These are phyloP conservation scores for Remorina albescens DNA, from an alignment of 2,797 vertebrate genomes.

Conservation along the genomic window DNA sequence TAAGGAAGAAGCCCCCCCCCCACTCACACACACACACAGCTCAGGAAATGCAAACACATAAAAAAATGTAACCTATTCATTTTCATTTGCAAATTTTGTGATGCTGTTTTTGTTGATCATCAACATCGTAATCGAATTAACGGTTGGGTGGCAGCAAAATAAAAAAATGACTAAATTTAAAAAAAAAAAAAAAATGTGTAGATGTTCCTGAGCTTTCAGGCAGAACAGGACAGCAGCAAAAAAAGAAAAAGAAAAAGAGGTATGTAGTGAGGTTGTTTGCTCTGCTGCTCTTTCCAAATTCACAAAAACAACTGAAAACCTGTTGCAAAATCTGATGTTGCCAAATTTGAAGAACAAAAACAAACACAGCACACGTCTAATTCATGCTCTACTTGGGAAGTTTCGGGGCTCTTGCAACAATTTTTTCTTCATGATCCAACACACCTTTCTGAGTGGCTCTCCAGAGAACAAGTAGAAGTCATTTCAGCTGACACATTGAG, in stretches of 20 bases:
- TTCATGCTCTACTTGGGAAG: neutral
- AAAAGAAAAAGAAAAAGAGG: neutral
- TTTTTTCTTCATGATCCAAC: neutral
- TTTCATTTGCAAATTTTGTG: too few species aligned
- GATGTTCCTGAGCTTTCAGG: neutral
- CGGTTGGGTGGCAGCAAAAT: too few species aligned
- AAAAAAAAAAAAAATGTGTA: neutral
- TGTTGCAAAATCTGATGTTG: neutral
- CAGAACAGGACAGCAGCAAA: constrained; percentile 1
- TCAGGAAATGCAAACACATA: neutral
- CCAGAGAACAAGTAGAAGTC: neutral
- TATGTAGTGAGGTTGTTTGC: neutral
- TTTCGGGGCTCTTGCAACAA: neutral
- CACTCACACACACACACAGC: too few species aligned
- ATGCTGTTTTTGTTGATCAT: neutral
- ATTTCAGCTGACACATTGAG: neutral
- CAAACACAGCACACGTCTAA: neutral
- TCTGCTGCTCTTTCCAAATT: constrained; percentile 10
- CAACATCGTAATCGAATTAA: neutral
- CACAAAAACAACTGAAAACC: neutral
- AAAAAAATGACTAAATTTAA: neutral
- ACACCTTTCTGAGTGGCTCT: too few species aligned
- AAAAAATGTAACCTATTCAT: too few species aligned
- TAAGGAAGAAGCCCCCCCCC: too few species aligned
- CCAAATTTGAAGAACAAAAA: neutral